These are phyloP conservation scores for Characodon lateralis DNA, from an alignment of 2,797 vertebrate genomes.

Conservation along the genomic window DNA sequence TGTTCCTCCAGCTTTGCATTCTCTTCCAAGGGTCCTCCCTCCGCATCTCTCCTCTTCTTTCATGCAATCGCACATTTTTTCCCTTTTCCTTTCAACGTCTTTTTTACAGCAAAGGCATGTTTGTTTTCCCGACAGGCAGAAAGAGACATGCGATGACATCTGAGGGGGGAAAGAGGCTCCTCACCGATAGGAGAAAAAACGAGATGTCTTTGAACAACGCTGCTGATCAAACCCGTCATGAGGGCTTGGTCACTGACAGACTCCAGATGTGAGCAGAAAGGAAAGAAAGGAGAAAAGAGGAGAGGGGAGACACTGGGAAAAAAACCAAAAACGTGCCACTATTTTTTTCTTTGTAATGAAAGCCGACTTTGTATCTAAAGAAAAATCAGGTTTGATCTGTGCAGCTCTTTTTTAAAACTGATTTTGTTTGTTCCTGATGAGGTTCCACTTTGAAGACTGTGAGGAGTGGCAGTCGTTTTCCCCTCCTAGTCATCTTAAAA, in stretches of 20 bases:
- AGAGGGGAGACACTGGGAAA: slow-evolving; percentile 34
- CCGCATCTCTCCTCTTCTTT: slow-evolving; percentile 47
- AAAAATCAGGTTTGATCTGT: slow-evolving; percentile 68
- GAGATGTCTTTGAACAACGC: slow-evolving; percentile 53
- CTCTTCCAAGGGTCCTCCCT: slow-evolving; percentile 43
- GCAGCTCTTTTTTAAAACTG: slow-evolving; percentile 51
- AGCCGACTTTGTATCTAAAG: slow-evolving; percentile 60
- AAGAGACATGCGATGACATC: slow-evolving; percentile 40
- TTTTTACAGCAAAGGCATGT: slow-evolving; percentile 59
- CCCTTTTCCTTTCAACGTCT: slow-evolving; percentile 42
- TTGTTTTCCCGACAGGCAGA: slow-evolving; percentile 71
- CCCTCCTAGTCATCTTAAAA: slow-evolving; percentile 75
- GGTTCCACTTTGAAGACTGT: slow-evolving; percentile 68
- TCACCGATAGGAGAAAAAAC: slow-evolving; percentile 60
- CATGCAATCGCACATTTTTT: slow-evolving; percentile 38
- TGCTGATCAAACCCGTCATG: slow-evolving; percentile 60
- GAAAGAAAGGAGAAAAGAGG: slow-evolving; percentile 31
- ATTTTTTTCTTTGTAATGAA: slow-evolving; percentile 61
- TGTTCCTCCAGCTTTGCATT: slow-evolving; percentile 37
- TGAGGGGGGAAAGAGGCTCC: slow-evolving; percentile 31
- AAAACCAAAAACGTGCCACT: slow-evolving; percentile 43
- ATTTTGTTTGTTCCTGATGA: slow-evolving; percentile 73
- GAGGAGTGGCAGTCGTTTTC: slow-evolving; percentile 62
- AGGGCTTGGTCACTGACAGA: slow-evolving; percentile 67
- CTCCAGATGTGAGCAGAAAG: slow-evolving; percentile 54